phyloP scores from a whole-genome alignment of 2,113 vertebrate genomes.

The Platysternon megacephalum region DNA sequence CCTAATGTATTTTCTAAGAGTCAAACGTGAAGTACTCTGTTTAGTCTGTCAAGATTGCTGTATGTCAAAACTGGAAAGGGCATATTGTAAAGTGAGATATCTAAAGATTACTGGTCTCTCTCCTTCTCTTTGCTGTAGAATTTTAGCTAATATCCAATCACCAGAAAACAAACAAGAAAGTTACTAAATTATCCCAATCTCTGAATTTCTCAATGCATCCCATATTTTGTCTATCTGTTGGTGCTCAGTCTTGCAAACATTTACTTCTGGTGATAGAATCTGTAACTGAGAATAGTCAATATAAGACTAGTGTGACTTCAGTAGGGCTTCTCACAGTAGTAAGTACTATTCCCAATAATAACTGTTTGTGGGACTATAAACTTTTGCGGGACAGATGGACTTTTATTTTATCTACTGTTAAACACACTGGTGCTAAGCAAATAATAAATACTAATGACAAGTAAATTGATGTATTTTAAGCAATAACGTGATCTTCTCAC shows the following conservation, averaged over 20 bases:
- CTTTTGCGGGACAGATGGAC: neutral
- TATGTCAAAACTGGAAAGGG: neutral
- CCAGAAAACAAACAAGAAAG: neutral
- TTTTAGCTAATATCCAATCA: neutral
- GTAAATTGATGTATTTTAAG: constrained; percentile 2
- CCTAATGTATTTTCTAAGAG: neutral
- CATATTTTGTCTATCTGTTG: neutral
- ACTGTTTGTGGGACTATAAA: neutral
- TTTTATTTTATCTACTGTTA: neutral
- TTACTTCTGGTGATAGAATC: neutral
- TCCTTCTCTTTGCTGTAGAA: neutral
- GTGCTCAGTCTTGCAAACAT: neutral
- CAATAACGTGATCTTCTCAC: neutral
- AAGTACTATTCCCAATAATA: neutral
- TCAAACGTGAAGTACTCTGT: neutral
- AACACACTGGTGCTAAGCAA: neutral
- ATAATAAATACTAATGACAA: neutral
- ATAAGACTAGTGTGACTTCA: neutral
- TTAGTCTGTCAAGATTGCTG: neutral
- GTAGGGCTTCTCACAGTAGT: neutral
- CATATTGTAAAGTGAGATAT: neutral
- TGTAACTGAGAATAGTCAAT: neutral
- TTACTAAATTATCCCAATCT: neutral
- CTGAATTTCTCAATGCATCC: neutral
- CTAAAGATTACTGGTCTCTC: neutral